Base-by-base conservation (phyloP, 2,888 invertebrate genomes). In the Matsumyia berberina region DNA sequence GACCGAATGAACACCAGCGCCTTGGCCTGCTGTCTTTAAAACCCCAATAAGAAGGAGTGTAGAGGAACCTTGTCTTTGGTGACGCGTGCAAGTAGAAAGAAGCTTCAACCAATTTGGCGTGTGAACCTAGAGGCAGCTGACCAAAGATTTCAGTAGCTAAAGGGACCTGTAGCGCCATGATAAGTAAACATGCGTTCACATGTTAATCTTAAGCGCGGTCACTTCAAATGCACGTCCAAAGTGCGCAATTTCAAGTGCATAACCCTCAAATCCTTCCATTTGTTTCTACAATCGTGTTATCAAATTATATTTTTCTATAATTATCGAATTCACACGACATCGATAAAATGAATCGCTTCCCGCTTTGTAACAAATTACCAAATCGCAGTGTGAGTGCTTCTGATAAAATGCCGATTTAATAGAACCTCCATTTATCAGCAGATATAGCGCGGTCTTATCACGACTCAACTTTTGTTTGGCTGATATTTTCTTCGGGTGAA, bases 331-430 rank as follows among this genome's bases (percentile, higher is more conserved):
- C 29, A 29, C 6, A 44, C 24, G 29, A 29, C 15, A 12, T 42
- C 35, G 60, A 60, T 60, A n/a, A 42, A 60, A 31, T 12, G 24
- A 24, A 39, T 19, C 24, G 12, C 37, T 37, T 15, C 37, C 37
- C 19, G 1, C 2, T 39, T 19, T 19, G 7, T n/a, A 49, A 49
- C 57, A 19, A 24, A 49, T 44, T 15, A 24, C 5, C n/a, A 19
- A 37, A 11, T 1, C 57, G 42, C 1, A 57, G 11, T 37, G 1
- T 9, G n/a, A 42, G n/a, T n/a, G 29, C 60, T 39, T 15, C 19
- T 39, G 60, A 60, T 60, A 60, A 60, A 42, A 44, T 29, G 24
- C 39, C 39, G 60, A 60, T 60, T 44, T 42, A 29, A 42, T 39
- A 29, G 42, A 24, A 24, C 24, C 8, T 7, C 42, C 0, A 60